Base-by-base conservation (phyloP, 92 coral and sea anemone genomes). In the Metridium senile region DNA sequence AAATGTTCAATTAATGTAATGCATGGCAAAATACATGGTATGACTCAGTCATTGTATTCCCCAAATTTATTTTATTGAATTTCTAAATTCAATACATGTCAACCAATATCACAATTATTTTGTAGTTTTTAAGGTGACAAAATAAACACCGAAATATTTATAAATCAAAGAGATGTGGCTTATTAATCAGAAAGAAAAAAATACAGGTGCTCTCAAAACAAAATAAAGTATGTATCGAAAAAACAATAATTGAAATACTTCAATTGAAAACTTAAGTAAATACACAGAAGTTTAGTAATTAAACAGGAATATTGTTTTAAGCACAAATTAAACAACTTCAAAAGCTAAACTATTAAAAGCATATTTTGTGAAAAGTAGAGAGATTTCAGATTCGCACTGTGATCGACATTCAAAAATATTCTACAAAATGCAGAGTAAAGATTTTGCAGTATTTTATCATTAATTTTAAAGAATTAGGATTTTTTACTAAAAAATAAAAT, bases 1-100 rank as follows among this genome's bases (percentile, higher is more conserved):
- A n/a, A n/a, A n/a, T n/a, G n/a, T n/a, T n/a, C n/a, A n/a, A 66
- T 66, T 29, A 17, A 66, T 66, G 34, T 62, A 62, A 62, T 4
- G 49, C 49, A 4, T 39, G 49, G 13, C 13, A 6, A 39, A 39
- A 39, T 6, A 13, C 13, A 6, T 39, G 49, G 49, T 57, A 26
- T 57, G 63, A 3, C 10, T 47, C 56, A 47, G 18, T 47, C 56
- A 47, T 9, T 47, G 56, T n/a, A n/a, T n/a, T n/a, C n/a, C n/a
- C n/a, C n/a, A n/a, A n/a, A n/a, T n/a, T n/a, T n/a, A n/a, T n/a
- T n/a, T n/a, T n/a, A n/a, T n/a, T n/a, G n/a, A n/a, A n/a, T n/a
- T 39, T 39, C 49, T 4, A 39, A 39, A 4, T 39, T 39, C 13
- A 39, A 39, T 39, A 39, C 49, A 39, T 39, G 63, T 20, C 22